phyloP scores from a whole-genome alignment of 2,113 vertebrate genomes.

The Pelecanoides urinatrix region DNA sequence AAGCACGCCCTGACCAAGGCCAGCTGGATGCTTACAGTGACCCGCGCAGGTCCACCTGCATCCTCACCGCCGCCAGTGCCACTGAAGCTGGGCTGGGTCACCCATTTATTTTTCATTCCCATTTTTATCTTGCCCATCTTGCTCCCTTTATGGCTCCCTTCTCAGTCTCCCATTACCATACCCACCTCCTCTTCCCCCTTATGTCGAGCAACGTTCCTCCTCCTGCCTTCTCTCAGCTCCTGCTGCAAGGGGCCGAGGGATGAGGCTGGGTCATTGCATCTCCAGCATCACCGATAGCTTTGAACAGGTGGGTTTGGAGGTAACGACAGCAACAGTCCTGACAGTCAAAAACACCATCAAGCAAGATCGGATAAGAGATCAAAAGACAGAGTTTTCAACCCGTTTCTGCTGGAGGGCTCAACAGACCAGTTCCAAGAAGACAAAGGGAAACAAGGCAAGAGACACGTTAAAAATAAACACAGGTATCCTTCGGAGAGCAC shows the following conservation, averaged over 20 bases:
- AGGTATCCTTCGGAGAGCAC: background rate
- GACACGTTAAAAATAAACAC: slow-evolving; percentile 2
- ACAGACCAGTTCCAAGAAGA: background rate
- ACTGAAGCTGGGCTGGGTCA: background rate
- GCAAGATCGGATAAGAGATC: background rate
- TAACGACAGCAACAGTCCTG: background rate
- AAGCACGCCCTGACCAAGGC: background rate
- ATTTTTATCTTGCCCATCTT: background rate
- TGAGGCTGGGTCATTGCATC: fast-evolving
- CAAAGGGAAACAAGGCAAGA: background rate
- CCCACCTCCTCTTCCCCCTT: background rate
- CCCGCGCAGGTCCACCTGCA: background rate
- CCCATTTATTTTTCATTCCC: background rate
- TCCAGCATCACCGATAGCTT: background rate
- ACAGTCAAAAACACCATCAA: background rate
- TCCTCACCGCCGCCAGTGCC: background rate
- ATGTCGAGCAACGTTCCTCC: background rate
- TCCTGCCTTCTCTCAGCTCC: background rate
- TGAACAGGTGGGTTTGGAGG: fast-evolving
- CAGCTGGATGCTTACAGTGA: background rate
- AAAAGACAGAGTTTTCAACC: background rate
- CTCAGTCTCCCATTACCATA: background rate
- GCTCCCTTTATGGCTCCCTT: background rate
- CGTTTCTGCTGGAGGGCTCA: fast-evolving
- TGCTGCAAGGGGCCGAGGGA: background rate